Conservation (phyloP, 2,797 vertebrate species). For the Anguilla anguilla region DNA sequence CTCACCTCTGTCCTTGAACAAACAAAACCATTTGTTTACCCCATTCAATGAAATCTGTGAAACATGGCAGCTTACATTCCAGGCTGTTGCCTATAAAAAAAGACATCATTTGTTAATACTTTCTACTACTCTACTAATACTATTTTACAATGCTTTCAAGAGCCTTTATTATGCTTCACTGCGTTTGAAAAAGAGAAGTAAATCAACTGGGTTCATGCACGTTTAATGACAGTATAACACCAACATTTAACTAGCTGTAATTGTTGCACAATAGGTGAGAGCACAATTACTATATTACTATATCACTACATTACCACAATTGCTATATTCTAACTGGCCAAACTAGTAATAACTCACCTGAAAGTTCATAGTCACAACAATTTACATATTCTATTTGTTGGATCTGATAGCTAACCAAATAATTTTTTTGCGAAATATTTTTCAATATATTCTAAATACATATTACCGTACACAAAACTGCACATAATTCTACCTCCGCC, state of each 20-base stretch:
- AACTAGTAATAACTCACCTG: neutral
- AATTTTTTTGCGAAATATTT: neutral
- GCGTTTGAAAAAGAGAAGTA: neutral
- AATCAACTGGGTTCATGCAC: neutral
- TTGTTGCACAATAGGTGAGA: neutral
- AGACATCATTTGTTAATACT: neutral
- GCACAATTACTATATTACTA: too few relatives aligned
- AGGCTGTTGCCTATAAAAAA: neutral
- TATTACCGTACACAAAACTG: neutral
- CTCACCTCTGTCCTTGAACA: conserved; percentile 49
- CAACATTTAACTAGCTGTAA: neutral
- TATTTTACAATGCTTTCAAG: neutral
- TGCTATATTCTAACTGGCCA: neutral
- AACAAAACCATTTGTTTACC: conserved; percentile 55
- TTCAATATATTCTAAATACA: neutral
- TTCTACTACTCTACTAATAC: neutral
- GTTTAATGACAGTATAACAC: neutral
- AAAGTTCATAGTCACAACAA: neutral
- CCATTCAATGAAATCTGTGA: conserved; percentile 41
- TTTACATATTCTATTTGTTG: neutral
- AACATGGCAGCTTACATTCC: conserved; percentile 19
- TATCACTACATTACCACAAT: too few relatives aligned
- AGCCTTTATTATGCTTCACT: neutral
- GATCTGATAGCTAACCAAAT: neutral
- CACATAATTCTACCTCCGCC: neutral